Percentiles rank a stretch among this genome's conserved stretches.
Conservation (phyloP, 2,888 invertebrate genomes). For the Cantharis rufa region DNA sequence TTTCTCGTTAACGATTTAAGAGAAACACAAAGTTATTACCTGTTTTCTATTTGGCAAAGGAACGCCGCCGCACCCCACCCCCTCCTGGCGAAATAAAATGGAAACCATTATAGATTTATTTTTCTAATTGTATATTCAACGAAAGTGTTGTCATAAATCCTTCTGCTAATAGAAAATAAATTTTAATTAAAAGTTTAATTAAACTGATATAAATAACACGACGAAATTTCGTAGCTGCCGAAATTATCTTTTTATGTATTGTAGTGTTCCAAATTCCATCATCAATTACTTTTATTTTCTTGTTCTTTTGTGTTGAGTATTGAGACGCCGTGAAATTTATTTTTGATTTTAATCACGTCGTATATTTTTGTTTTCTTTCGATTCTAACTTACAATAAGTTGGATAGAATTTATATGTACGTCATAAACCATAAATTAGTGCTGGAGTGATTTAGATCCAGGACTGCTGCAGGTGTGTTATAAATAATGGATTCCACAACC, state of each 20-base stretch:
- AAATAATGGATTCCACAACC: slow-evolving; percentile 29
- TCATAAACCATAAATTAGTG: slow-evolving; percentile 29
- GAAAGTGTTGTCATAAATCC: not conserved
- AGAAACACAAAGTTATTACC: not conserved
- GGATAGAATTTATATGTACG: slow-evolving; percentile 22
- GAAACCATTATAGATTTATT: not conserved
- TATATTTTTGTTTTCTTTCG: slow-evolving; percentile 19
- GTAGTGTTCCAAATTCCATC: slow-evolving; percentile 7
- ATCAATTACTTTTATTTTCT: slow-evolving; percentile 11
- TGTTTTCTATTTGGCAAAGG: not conserved
- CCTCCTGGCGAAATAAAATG: not conserved
- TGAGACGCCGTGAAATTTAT: not conserved
- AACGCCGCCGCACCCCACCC: not conserved
- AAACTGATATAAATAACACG: slow-evolving; percentile 8
- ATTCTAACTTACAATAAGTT: not conserved
- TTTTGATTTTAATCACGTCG: slow-evolving; percentile 19
- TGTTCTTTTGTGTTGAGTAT: slow-evolving; percentile 8
- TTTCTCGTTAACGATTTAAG: not conserved
- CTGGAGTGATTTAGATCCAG: slow-evolving; percentile 25
- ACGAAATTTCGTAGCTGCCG: not conserved
- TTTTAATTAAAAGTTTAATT: slow-evolving; percentile 8
- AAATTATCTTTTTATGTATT: slow-evolving; percentile 13
- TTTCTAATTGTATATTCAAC: not conserved
- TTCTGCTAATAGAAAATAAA: not conserved
- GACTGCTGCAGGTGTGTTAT: slow-evolving; percentile 25